These are phyloP conservation scores for Nephrotoma appendiculata DNA, from an alignment of 2,888 invertebrate species.

Conservation along the genomic window DNA sequence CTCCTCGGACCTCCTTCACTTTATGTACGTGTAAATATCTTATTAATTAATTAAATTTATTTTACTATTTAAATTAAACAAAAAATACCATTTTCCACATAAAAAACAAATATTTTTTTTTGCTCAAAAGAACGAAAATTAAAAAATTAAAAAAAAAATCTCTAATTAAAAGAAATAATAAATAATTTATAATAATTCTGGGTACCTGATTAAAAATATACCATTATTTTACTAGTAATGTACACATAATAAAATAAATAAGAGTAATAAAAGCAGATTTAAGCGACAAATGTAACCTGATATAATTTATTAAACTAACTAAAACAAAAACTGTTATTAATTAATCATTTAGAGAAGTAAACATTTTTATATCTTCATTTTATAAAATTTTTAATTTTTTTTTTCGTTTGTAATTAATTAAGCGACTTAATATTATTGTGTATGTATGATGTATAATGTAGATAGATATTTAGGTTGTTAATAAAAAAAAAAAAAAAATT, in stretches of 20 bases:
- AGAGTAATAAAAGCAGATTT: not conserved
- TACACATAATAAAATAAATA: conserved; percentile 1
- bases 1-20: not conserved
- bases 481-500: not conserved
- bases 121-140: not conserved
- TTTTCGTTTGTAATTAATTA: not conserved
- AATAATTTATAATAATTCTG: not conserved
- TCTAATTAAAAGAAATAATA: not conserved
- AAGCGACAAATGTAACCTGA: not conserved
- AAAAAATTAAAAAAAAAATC: not conserved
- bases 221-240: conserved; percentile 6
- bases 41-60: not conserved
- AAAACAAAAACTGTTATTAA: not conserved
- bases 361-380: not conserved
- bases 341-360: not conserved
- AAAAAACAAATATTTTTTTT: not conserved
- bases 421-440: not conserved
- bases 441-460: not conserved
- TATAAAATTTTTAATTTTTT: not conserved
- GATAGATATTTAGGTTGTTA: not conserved
- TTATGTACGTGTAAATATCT: not conserved
- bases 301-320: not conserved
- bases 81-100: not conserved
- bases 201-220: conserved; percentile 6
- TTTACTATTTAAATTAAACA: not conserved